Percentiles rank a stretch among this genome's conserved stretches.
These are phyloP conservation scores for Selene dorsalis DNA, from an alignment of 2,797 vertebrate genomes.

Conservation along the genomic window DNA sequence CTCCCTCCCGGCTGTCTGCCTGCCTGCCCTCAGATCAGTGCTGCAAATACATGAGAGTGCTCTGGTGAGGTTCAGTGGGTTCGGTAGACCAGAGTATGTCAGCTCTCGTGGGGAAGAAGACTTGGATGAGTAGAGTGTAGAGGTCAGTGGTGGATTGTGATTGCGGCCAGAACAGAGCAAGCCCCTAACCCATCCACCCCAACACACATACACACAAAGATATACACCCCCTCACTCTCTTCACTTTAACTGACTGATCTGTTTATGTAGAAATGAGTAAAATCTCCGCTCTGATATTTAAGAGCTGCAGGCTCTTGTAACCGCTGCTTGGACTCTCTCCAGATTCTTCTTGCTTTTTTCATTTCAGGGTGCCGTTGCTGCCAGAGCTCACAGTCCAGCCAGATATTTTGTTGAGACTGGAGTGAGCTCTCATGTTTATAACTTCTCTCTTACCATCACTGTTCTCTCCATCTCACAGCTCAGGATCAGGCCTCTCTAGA, in stretches of 20 bases:
- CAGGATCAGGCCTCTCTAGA: constrained; percentile 25
- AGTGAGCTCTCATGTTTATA: constrained; percentile 75
- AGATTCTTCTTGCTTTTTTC: constrained; percentile 51
- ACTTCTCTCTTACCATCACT: constrained; percentile 49
- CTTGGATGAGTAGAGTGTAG: constrained; percentile 63
- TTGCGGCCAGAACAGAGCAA: constrained; percentile 51
- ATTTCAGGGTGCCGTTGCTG: constrained; percentile 63
- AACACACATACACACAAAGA: constrained; percentile 1
- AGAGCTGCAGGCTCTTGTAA: constrained; percentile 58
- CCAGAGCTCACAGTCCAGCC: constrained; percentile 60
- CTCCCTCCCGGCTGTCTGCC: constrained; percentile 22
- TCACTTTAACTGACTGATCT: constrained; percentile 49
- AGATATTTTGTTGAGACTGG: constrained; percentile 79
- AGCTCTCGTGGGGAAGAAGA: constrained; percentile 61
- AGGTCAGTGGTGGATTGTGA: constrained; percentile 54
- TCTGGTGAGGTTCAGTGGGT: constrained; percentile 72
- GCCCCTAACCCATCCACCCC: constrained; percentile 41
- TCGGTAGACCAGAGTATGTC: constrained; percentile 68
- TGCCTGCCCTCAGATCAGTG: constrained; percentile 10
- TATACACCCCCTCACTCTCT: constrained; percentile 8
- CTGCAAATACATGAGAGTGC: constrained; percentile 35
- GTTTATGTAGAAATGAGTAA: constrained; percentile 73
- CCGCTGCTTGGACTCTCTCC: constrained; percentile 55
- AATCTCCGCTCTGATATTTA: constrained; percentile 67
- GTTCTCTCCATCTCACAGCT: constrained; percentile 32